Conservation (phyloP, 2,113 vertebrate genomes). For the Lophius piscatorius region DNA sequence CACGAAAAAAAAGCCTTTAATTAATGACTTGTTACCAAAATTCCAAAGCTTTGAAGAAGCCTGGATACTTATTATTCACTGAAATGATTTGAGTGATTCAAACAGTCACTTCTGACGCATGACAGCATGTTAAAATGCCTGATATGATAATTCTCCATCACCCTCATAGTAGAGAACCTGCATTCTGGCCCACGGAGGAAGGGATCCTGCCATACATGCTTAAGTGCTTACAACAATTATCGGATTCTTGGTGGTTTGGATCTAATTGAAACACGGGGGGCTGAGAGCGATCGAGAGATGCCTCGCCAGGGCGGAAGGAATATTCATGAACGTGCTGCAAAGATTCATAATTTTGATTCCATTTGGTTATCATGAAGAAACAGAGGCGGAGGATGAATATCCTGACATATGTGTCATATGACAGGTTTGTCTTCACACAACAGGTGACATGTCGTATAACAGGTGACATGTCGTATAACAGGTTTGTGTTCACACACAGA, state of each 20-base stretch:
- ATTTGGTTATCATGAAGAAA: conserved; percentile 5
- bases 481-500: too few relatives aligned
- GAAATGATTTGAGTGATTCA: conserved; percentile 28
- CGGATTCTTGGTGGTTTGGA: conserved; percentile 58
- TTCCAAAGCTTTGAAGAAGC: too few relatives aligned
- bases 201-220: conserved; percentile 54
- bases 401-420: conserved; percentile 1
- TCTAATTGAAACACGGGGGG: conserved; percentile 69
- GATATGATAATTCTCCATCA: conserved; percentile 52
- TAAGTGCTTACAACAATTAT: conserved; percentile 61
- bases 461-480: too few relatives aligned
- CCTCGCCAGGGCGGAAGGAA: conserved; percentile 40
- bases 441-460: not conserved
- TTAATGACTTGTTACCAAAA: too few relatives aligned
- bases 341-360: conserved; percentile 26
- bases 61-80: too few relatives aligned
- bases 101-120: conserved; percentile 25
- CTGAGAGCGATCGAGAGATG: conserved; percentile 47
- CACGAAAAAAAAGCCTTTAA: too few relatives aligned
- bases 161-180: conserved; percentile 31
- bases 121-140: conserved; percentile 41
- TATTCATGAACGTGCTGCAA: conserved; percentile 61
- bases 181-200: conserved; percentile 30
- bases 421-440: not conserved
- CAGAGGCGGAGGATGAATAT: conserved; percentile 4